Evolutionary conservation across 1,140 invertebrate genomes (phyloP).

Genomic region (Pissodes strobi): DNA sequence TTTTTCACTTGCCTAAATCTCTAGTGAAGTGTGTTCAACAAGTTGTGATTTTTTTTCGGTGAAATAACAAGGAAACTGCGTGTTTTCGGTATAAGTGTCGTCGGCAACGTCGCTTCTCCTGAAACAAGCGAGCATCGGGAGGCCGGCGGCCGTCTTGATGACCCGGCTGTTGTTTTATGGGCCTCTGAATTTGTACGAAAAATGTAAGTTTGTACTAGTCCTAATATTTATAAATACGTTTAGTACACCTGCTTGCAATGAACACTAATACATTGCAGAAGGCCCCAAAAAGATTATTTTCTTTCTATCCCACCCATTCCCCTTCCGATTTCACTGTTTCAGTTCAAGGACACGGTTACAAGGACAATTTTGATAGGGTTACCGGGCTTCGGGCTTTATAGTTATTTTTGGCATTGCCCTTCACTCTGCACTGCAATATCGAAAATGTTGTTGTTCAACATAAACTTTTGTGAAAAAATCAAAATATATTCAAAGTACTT

Average conservation of each 20-base stretch:
- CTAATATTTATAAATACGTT: neutral
- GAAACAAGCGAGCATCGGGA: constrained; percentile 3
- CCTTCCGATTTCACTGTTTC: neutral
- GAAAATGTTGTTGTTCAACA: no score
- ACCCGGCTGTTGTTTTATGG: constrained; percentile 4
- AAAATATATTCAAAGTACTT: no score
- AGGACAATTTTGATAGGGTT: neutral
- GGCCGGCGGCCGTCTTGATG: constrained; percentile 19
- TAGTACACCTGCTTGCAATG: neutral
- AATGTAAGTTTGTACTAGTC: neutral
- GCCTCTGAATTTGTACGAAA: neutral
- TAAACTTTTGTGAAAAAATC: no score
- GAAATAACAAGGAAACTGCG: neutral
- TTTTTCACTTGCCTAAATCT: no score
- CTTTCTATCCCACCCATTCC: neutral
- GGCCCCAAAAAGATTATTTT: no score
- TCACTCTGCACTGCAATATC: no score
- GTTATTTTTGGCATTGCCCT: no score
- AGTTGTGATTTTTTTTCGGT: no score
- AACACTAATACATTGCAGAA: no score
- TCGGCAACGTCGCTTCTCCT: constrained; percentile 18
- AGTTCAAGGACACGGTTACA: constrained; percentile 10
- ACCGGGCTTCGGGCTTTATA: neutral
- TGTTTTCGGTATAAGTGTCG: constrained; percentile 11
- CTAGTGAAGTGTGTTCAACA: no score